Evolutionary conservation across 2,888 invertebrate genomes (phyloP).

Genomic region (Troilus luridus): DNA sequence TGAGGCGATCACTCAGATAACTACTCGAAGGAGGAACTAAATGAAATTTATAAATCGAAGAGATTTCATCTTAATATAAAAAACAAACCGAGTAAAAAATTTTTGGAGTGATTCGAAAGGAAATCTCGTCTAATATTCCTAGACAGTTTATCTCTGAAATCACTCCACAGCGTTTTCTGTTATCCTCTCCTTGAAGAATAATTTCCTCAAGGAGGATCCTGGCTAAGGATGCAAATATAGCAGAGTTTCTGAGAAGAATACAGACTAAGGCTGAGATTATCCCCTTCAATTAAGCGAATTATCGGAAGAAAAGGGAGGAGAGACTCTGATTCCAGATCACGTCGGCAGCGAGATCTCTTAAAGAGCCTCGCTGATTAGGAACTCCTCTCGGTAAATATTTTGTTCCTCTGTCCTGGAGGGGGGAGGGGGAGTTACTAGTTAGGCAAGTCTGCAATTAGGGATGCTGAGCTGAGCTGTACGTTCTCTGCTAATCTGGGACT

Average conservation of each 20-base stretch:
- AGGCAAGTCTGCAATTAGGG: not conserved
- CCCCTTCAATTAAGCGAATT: conserved; percentile 24
- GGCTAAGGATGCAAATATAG: conserved; percentile 30
- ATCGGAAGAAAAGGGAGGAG: not conserved
- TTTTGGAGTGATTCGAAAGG: not conserved
- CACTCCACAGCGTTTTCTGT: not conserved
- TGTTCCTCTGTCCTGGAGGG: not conserved
- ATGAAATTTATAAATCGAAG: not conserved
- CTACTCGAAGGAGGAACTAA: not conserved
- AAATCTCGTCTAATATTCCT: not conserved
- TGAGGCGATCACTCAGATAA: not conserved
- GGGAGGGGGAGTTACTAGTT: not conserved
- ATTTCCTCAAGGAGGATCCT: not conserved
- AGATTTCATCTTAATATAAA: not conserved
- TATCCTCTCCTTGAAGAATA: not conserved
- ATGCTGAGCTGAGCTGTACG: not conserved
- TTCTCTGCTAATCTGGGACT: not conserved
- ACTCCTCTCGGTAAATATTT: not conserved
- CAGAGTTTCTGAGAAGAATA: not conserved
- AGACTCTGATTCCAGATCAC: conserved; percentile 28
- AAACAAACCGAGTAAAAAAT: not conserved
- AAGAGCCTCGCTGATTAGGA: conserved; percentile 28
- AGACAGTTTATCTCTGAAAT: not conserved
- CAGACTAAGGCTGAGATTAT: not conserved
- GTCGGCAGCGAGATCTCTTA: not conserved